Evolutionary conservation across 2,888 invertebrate species (phyloP).

Genomic region (Creontiades dilutus): DNA sequence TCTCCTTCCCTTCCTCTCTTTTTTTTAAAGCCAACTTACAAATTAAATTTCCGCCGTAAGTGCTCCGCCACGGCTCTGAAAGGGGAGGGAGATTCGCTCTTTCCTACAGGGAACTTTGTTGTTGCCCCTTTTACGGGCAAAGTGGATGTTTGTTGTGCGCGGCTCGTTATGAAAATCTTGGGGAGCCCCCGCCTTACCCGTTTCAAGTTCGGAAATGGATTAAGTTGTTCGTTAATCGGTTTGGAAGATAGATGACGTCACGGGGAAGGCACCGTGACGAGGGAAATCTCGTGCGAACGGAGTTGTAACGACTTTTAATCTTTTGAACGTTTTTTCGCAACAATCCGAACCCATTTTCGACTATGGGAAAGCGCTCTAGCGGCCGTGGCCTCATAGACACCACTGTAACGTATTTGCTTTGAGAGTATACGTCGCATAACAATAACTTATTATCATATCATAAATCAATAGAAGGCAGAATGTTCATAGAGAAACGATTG

Average conservation of each 20-base stretch:
- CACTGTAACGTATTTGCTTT: too few species aligned
- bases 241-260: slow-evolving; percentile 10
- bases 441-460: too few species aligned
- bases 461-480: too few species aligned
- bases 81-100: background rate
- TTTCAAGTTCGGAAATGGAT: slow-evolving; percentile 39
- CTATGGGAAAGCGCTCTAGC: too few species aligned
- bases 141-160: slow-evolving; percentile 27
- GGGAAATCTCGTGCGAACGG: too few species aligned
- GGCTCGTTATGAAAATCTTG: slow-evolving; percentile 27
- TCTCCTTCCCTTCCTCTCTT: background rate
- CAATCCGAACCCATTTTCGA: too few species aligned
- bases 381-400: too few species aligned
- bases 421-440: too few species aligned
- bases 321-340: too few species aligned
- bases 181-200: background rate
- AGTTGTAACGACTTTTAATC: too few species aligned
- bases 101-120: slow-evolving; percentile 12
- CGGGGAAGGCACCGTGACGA: background rate
- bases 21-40: slow-evolving; percentile 50
- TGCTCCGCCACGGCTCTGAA: background rate
- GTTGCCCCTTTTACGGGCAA: slow-evolving; percentile 24
- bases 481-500: too few species aligned
- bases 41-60: slow-evolving; percentile 49
- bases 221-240: slow-evolving; percentile 19